Conservation (phyloP, 1,140 invertebrate genomes). For the Lepidurus apus region DNA sequence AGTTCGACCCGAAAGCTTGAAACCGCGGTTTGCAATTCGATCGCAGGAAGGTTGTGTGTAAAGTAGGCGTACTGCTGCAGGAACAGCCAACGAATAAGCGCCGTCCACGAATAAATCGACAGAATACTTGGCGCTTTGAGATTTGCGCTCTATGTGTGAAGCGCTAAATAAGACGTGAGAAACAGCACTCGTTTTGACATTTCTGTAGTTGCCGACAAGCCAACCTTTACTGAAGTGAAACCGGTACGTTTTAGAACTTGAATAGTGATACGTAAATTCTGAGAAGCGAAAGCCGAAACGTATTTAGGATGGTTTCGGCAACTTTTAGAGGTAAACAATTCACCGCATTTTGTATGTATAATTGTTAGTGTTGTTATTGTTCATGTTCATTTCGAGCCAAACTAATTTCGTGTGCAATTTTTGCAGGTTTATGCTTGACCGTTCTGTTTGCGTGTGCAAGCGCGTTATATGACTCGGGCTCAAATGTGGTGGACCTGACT, state of each 20-base stretch:
- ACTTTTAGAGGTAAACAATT: neutral
- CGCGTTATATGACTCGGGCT: conserved; percentile 69
- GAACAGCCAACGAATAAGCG: neutral
- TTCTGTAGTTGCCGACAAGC: neutral
- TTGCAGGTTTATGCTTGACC: conserved; percentile 28
- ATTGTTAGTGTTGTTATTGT: neutral
- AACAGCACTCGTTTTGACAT: neutral
- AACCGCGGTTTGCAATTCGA: neutral
- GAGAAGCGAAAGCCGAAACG: no score
- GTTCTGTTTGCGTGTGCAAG: conserved; percentile 43
- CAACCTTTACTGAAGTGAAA: neutral
- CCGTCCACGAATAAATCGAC: neutral
- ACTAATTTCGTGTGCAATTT: neutral
- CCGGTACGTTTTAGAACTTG: no score
- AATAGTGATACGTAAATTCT: no score
- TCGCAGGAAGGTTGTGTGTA: neutral
- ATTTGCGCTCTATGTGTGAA: neutral
- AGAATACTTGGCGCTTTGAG: neutral
- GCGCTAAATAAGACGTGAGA: neutral
- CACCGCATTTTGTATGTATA: neutral
- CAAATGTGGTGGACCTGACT: conserved; percentile 87
- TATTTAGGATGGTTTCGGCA: neutral
- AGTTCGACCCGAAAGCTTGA: neutral
- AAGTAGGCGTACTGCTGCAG: neutral
- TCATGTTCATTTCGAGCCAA: neutral